Percentiles rank a stretch among this genome's conserved stretches.
phyloP scores from a whole-genome alignment of 2,113 vertebrate species.

The Cromileptes altivelis region DNA sequence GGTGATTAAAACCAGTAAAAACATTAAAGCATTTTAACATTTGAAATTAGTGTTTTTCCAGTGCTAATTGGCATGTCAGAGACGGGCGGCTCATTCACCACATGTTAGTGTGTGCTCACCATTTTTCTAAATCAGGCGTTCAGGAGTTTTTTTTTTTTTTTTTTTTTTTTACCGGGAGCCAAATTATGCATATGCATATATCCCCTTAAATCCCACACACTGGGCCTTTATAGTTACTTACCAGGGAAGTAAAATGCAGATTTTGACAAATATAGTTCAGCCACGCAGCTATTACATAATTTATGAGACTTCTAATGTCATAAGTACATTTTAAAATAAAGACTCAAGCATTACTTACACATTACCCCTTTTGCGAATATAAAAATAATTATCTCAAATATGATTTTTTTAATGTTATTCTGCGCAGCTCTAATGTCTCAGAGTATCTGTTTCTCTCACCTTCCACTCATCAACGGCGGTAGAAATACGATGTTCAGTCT shows the following conservation, averaged over 20 bases:
- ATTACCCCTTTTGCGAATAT: neutral
- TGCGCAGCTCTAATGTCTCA: neutral
- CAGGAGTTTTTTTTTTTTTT: too few relatives aligned
- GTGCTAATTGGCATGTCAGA: too few relatives aligned
- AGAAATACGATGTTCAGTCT: constrained; percentile 77
- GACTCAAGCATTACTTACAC: neutral
- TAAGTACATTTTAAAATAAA: neutral
- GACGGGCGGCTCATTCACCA: too few relatives aligned
- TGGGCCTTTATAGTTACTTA: neutral
- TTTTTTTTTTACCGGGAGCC: too few relatives aligned
- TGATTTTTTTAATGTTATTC: neutral
- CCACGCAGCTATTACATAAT: neutral
- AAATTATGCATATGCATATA: too few relatives aligned
- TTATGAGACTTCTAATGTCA: neutral
- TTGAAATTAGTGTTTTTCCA: too few relatives aligned
- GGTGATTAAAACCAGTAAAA: too few relatives aligned
- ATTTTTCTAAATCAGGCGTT: too few relatives aligned
- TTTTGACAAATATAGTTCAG: neutral
- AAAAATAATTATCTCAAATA: neutral
- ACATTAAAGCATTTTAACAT: too few relatives aligned
- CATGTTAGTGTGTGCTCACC: too few relatives aligned
- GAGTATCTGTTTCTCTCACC: constrained; percentile 62
- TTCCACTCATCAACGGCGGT: constrained; percentile 81
- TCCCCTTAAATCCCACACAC: too few relatives aligned
- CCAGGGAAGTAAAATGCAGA: neutral